phyloP scores from a whole-genome alignment of 2,113 vertebrate species.

The Anhinga rufa region DNA sequence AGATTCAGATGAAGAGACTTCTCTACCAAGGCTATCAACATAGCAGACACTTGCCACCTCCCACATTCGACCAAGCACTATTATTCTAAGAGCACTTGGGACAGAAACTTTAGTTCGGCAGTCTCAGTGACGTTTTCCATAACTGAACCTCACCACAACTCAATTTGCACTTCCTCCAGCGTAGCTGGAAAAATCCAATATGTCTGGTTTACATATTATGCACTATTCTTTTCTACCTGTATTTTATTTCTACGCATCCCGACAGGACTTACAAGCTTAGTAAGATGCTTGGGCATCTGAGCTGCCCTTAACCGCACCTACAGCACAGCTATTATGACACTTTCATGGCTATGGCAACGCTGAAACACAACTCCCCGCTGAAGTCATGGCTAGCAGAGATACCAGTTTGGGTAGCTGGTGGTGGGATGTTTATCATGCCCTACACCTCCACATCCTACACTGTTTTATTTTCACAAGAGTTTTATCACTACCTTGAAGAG shows the following conservation, averaged over 20 bases:
- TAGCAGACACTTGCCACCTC: not conserved
- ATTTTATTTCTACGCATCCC: not conserved
- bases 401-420: not conserved
- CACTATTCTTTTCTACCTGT: not conserved
- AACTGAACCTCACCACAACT: too few relatives aligned
- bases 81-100: too few relatives aligned
- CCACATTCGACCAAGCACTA: not conserved
- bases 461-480: accelerated
- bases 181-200: not conserved
- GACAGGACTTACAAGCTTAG: not conserved
- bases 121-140: not conserved
- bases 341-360: not conserved
- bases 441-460: not conserved
- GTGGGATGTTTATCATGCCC: accelerated
- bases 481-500: accelerated
- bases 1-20: not conserved
- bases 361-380: not conserved
- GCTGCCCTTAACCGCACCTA: not conserved
- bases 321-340: accelerated
- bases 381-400: not conserved
- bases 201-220: not conserved
- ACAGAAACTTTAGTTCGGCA: not conserved
- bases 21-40: too few relatives aligned
- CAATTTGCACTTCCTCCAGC: accelerated
- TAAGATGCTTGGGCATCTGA: not conserved